Evolutionary conservation across 53 echinoderm and acorn worm genomes (phyloP).

Genomic region (Actinopyga echinites): DNA sequence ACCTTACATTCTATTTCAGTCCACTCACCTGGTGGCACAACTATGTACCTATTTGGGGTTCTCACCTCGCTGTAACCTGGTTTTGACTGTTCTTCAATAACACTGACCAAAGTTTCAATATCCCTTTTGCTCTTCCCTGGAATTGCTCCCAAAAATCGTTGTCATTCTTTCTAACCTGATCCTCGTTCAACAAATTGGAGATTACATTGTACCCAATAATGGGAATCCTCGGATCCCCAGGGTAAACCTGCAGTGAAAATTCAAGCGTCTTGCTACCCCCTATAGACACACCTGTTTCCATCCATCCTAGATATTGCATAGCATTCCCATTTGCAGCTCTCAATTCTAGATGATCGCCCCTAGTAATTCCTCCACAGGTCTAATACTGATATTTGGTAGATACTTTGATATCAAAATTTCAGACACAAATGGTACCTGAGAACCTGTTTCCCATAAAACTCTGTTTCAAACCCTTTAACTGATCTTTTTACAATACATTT

Average conservation of each 20-base stretch:
- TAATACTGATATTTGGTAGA: slow-evolving; percentile 9
- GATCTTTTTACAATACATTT: slow-evolving; percentile 13
- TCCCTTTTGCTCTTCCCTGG: background rate
- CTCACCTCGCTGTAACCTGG: background rate
- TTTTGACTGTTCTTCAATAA: background rate
- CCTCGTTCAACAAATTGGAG: background rate
- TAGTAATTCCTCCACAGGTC: slow-evolving; percentile 3
- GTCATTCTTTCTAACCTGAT: background rate
- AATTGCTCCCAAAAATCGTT: background rate
- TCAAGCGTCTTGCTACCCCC: background rate
- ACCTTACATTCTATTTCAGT: background rate
- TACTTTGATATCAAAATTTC: background rate
- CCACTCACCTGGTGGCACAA: background rate
- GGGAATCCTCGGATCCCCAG: background rate
- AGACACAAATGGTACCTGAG: slow-evolving; percentile 21
- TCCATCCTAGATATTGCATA: background rate
- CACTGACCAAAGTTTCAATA: background rate
- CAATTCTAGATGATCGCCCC: background rate
- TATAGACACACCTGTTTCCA: background rate
- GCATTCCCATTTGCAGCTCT: background rate
- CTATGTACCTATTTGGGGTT: background rate
- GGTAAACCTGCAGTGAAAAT: slow-evolving; percentile 9
- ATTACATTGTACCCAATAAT: slow-evolving; percentile 22
- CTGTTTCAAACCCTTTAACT: slow-evolving; percentile 7
- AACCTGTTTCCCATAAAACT: slow-evolving; percentile 29